Conservation (phyloP, 2,113 vertebrate species). For the Cacatua alba region DNA sequence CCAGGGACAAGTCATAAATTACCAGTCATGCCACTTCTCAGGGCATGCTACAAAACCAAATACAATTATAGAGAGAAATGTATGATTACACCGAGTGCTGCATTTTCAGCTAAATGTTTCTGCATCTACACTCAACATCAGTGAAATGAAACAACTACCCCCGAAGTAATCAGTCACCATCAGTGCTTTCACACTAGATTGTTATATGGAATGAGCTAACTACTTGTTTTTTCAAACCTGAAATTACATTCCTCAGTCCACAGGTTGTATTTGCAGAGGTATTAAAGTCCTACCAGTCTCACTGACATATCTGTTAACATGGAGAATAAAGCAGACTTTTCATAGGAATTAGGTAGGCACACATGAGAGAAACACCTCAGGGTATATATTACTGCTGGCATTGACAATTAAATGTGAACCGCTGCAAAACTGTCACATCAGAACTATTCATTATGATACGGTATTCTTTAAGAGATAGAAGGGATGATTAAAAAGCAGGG, state of each 20-base stretch:
- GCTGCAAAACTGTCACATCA: neutral
- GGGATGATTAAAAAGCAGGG: neutral
- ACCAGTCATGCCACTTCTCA: neutral
- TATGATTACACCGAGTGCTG: neutral
- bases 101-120: conserved; percentile 19
- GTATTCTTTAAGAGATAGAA: neutral
- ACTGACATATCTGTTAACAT: neutral
- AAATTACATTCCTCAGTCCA: neutral
- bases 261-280: neutral
- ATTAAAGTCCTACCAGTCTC: neutral
- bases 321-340: neutral
- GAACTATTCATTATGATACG: neutral
- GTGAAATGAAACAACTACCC: neutral
- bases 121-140: neutral
- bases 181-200: neutral
- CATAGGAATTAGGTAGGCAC: neutral
- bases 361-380: neutral
- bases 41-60: neutral
- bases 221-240: neutral
- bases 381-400: neutral
- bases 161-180: neutral
- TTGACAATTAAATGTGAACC: neutral
- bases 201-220: neutral
- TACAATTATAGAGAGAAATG: neutral
- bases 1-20: neutral